phyloP scores from a whole-genome alignment of 2,888 invertebrate species.

The Ennomos erosarius region DNA sequence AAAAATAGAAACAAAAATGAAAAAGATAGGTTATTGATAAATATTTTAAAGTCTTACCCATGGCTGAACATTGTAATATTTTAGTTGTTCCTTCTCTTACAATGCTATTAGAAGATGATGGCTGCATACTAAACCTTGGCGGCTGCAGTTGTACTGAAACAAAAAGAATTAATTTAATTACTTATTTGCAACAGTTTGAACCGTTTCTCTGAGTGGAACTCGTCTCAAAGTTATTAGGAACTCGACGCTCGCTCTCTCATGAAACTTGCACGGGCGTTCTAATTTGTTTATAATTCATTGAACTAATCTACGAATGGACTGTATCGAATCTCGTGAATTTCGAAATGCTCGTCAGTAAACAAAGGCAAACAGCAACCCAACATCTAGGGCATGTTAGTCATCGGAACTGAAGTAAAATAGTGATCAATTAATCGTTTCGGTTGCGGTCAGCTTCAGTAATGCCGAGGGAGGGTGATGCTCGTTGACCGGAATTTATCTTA shows the following conservation, averaged over 20 bases:
- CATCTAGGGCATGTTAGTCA: conserved; percentile 39
- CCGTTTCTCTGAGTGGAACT: conserved; percentile 5
- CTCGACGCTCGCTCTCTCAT: conserved; percentile 9
- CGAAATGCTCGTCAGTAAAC: conserved; percentile 29
- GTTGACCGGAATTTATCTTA: conserved; percentile 66
- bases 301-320: conserved; percentile 30
- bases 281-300: conserved; percentile 30
- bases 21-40: background rate
- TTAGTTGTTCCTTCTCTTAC: conserved; percentile 95
- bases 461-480: conserved; percentile 55
- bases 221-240: conserved; percentile 14
- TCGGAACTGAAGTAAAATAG: conserved; percentile 51
- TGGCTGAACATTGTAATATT: conserved; percentile 96
- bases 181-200: conserved; percentile 5
- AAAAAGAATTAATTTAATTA: conserved; percentile 35
- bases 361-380: conserved; percentile 29
- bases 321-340: conserved; percentile 28
- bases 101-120: conserved; percentile 93
- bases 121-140: conserved; percentile 94
- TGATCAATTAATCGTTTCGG: conserved; percentile 54
- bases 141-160: conserved; percentile 88
- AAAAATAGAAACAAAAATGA: background rate
- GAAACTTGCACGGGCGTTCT: conserved; percentile 27
- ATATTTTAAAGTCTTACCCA: conserved; percentile 86
- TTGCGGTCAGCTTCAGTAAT: conserved; percentile 47